These are phyloP conservation scores for Hesperia comma DNA, from an alignment of 2,888 invertebrate species.

Conservation along the genomic window DNA sequence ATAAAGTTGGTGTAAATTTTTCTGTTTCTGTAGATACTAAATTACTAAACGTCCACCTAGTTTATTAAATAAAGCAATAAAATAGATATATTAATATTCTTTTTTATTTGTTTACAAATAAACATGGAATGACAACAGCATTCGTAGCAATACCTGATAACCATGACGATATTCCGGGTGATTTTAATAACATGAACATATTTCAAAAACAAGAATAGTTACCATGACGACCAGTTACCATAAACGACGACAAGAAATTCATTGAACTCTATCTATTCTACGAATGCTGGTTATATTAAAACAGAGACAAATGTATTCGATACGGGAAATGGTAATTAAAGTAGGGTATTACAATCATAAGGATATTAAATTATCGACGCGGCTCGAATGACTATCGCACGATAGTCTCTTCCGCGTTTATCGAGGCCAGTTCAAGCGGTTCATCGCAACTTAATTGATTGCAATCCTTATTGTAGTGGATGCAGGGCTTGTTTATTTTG, in stretches of 20 bases:
- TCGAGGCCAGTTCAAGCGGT: constrained; percentile 67
- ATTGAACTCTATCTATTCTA: background rate
- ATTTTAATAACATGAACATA: constrained; percentile 5
- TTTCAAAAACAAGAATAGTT: background rate
- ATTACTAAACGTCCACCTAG: too few relatives aligned
- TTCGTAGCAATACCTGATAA: too few relatives aligned
- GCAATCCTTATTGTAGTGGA: constrained; percentile 45
- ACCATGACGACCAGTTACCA: background rate
- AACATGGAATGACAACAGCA: too few relatives aligned
- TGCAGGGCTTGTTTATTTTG: constrained; percentile 22
- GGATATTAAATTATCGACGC: constrained; percentile 35
- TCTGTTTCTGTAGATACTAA: background rate
- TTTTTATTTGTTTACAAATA: too few relatives aligned
- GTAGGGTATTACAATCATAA: constrained; percentile 29
- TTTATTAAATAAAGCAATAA: too few relatives aligned
- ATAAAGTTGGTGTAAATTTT: too few relatives aligned
- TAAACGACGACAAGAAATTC: background rate
- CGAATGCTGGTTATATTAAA: background rate
- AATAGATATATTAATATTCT: too few relatives aligned
- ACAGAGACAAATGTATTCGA: background rate
- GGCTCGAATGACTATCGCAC: constrained; percentile 42
- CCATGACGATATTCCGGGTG: background rate
- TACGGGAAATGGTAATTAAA: constrained; percentile 25
- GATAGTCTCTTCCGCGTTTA: constrained; percentile 64
- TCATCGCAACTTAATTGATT: constrained; percentile 57